A percentile compares a stretch with the other conserved stretches of the same genome.
phyloP scores from a whole-genome alignment of 2,113 vertebrate species.

The Saccopteryx leptura region DNA sequence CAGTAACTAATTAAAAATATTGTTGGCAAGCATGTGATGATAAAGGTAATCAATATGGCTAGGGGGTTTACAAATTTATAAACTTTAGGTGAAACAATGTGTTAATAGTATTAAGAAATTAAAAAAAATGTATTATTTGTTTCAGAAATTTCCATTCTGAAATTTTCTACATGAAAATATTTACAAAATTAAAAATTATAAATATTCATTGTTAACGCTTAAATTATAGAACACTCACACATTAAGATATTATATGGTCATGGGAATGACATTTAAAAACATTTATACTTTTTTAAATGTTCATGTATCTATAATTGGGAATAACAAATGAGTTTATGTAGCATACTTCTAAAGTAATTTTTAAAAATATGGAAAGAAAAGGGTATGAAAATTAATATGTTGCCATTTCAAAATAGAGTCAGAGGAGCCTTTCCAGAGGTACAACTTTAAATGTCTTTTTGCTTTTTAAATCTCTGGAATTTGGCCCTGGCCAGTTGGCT shows the following conservation, averaged over 20 bases:
- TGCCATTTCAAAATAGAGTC: neutral
- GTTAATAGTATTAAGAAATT: neutral
- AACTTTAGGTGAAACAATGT: neutral
- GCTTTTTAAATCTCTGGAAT: neutral
- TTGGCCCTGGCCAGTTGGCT: no score
- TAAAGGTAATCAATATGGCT: neutral
- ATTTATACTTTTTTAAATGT: neutral
- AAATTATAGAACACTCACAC: neutral
- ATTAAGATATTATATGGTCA: neutral
- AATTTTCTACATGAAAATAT: neutral
- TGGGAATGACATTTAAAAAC: neutral
- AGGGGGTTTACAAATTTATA: neutral
- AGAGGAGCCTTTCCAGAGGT: no score
- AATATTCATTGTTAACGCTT: neutral
- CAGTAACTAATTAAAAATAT: neutral
- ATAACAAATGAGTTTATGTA: neutral
- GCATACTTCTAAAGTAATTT: neutral
- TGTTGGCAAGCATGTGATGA: neutral
- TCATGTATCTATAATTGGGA: neutral
- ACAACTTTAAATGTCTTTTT: neutral
- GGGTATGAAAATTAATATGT: neutral
- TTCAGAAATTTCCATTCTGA: neutral
- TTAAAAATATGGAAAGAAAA: neutral
- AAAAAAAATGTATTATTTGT: neutral
- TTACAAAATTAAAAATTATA: neutral